Percentiles rank a stretch among this genome's conserved stretches.
Evolutionary conservation across 2,888 invertebrate genomes (phyloP).

Genomic region (Bembecia ichneumoniformis): DNA sequence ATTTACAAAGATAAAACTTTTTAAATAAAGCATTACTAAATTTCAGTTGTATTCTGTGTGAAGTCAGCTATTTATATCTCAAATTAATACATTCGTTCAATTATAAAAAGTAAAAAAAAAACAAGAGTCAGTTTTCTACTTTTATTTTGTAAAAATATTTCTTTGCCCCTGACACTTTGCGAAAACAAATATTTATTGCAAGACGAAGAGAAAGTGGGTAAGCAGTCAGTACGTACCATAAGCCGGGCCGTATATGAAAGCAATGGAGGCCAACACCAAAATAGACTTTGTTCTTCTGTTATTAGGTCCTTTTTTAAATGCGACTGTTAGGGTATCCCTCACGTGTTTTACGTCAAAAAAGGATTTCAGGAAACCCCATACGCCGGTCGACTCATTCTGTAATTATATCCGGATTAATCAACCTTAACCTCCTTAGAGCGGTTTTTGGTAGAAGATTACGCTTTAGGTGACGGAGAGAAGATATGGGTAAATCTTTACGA

Average conservation of each 20-base stretch:
- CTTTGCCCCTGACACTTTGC: not conserved
- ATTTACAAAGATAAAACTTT: too few species aligned
- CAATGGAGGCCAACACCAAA: constrained; percentile 42
- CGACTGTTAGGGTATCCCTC: constrained; percentile 59
- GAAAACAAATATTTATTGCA: too few species aligned
- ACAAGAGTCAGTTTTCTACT: too few species aligned
- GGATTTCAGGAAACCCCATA: constrained; percentile 35
- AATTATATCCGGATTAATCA: constrained; percentile 3
- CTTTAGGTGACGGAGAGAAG: not conserved
- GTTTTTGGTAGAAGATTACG: not conserved
- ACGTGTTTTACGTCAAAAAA: constrained; percentile 69
- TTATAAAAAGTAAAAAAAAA: too few species aligned
- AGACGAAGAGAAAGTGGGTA: too few species aligned
- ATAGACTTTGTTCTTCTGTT: constrained; percentile 46
- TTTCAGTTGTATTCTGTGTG: too few species aligned
- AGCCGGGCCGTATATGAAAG: constrained; percentile 51
- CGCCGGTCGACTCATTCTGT: constrained; percentile 10
- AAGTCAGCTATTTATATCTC: too few species aligned
- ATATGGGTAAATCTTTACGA: not conserved
- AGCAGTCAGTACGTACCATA: constrained; percentile 39
- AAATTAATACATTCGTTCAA: too few species aligned
- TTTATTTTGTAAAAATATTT: not conserved
- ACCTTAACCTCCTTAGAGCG: not conserved
- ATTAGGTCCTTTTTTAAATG: constrained; percentile 63
- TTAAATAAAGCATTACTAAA: too few species aligned